phyloP scores from a whole-genome alignment of 2,797 vertebrate species.

The Pangasius mekongensis region DNA sequence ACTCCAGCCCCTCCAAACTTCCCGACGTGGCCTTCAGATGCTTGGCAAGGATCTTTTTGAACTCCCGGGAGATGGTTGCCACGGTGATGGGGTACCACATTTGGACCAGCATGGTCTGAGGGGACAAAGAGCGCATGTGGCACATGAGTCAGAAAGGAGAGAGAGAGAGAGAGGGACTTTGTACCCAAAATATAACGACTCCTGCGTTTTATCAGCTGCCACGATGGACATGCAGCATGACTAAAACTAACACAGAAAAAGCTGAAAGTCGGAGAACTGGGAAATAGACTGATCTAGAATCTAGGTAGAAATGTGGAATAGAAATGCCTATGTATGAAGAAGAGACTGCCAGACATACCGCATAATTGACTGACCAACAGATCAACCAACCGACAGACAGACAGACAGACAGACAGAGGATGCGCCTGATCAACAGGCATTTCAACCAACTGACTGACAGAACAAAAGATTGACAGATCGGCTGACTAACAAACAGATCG shows the following conservation, averaged over 20 bases:
- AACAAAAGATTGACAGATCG: not conserved
- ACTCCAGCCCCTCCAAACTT: slow-evolving; percentile 76
- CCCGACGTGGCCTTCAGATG: slow-evolving; percentile 77
- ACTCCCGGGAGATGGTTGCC: slow-evolving; percentile 79
- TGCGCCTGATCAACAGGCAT: not conserved
- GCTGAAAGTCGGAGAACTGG: not conserved
- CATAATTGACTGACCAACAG: not conserved
- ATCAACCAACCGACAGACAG: not conserved
- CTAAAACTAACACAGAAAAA: not conserved
- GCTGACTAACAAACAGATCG: not conserved
- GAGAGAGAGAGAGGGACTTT: not conserved
- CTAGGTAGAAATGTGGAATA: too few species aligned
- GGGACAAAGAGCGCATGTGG: slow-evolving; percentile 24
- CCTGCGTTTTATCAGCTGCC: slow-evolving; percentile 7
- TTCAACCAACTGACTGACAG: not conserved
- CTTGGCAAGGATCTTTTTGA: slow-evolving; percentile 80
- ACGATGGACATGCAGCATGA: not conserved
- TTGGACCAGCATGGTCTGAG: slow-evolving; percentile 80
- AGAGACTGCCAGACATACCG: not conserved
- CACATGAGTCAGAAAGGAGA: slow-evolving; percentile 20
- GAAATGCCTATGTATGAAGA: not conserved
- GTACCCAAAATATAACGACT: not conserved
- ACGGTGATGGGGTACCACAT: slow-evolving; percentile 85
- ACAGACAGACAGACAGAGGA: not conserved
- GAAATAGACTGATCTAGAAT: not conserved